Evolutionary conservation across 2,888 invertebrate species (phyloP).

Genomic region (Colostygia pectinataria): DNA sequence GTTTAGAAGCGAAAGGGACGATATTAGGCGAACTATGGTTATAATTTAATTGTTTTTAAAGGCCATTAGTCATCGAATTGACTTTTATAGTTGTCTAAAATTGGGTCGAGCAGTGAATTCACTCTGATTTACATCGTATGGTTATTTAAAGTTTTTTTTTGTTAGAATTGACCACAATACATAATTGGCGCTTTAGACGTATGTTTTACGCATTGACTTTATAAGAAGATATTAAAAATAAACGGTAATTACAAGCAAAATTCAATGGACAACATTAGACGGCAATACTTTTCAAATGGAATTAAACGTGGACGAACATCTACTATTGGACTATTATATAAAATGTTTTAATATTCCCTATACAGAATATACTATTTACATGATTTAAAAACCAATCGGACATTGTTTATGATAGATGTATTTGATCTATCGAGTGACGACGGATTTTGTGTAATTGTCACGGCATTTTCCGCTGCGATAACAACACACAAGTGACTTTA

Average conservation of each 20-base stretch:
- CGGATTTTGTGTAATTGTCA: slow-evolving; percentile 29
- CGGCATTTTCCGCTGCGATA: slow-evolving; percentile 24
- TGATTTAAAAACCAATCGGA: slow-evolving; percentile 58
- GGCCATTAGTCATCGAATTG: slow-evolving; percentile 63
- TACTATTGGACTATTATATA: slow-evolving; percentile 75
- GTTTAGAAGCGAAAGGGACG: slow-evolving; percentile 69
- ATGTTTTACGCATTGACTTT: slow-evolving; percentile 41
- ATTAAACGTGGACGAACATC: slow-evolving; percentile 78
- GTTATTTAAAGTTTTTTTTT: too few relatives aligned
- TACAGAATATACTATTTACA: slow-evolving; percentile 69
- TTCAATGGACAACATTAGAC: slow-evolving; percentile 74
- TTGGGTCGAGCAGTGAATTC: slow-evolving; percentile 12
- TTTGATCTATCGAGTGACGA: slow-evolving; percentile 30
- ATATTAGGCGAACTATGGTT: slow-evolving; percentile 48
- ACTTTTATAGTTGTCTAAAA: slow-evolving; percentile 37
- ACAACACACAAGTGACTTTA: slow-evolving; percentile 30
- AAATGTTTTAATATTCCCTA: slow-evolving; percentile 59
- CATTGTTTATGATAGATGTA: slow-evolving; percentile 29
- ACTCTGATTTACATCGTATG: neutral
- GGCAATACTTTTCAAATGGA: slow-evolving; percentile 75
- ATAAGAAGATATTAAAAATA: slow-evolving; percentile 52
- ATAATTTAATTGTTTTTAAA: slow-evolving; percentile 48
- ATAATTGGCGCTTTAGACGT: slow-evolving; percentile 32
- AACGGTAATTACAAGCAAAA: slow-evolving; percentile 54
- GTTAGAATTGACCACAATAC: slow-evolving; percentile 31